Percentiles rank a stretch among this genome's conserved stretches.
Evolutionary conservation across 2,888 invertebrate genomes (phyloP).

Genomic region (Sesia apiformis): DNA sequence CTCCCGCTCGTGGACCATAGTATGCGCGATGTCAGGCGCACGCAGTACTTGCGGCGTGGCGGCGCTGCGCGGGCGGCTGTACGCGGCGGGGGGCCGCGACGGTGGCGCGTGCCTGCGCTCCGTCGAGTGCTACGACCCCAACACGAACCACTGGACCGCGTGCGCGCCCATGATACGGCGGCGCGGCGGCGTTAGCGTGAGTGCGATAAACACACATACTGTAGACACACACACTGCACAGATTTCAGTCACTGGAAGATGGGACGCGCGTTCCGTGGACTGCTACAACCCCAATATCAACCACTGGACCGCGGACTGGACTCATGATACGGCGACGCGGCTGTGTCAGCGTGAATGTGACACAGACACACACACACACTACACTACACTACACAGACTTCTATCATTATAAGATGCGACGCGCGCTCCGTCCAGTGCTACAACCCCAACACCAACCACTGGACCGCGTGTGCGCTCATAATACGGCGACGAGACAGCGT

Average conservation of each 20-base stretch:
- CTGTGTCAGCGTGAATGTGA: slow-evolving; percentile 84
- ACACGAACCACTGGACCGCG: slow-evolving; percentile 83
- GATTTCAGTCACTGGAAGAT: too few species aligned
- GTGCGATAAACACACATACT: slow-evolving; percentile 15
- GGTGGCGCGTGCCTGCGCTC: slow-evolving; percentile 92
- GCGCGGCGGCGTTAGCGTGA: slow-evolving; percentile 91
- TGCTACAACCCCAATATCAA: slow-evolving; percentile 84
- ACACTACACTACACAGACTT: too few species aligned
- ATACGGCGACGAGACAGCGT: slow-evolving; percentile 84
- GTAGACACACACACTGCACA: background rate
- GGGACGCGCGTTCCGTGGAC: slow-evolving; percentile 86
- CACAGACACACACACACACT: background rate
- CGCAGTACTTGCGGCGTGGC: slow-evolving; percentile 94
- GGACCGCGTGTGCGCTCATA: slow-evolving; percentile 93
- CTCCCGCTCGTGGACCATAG: slow-evolving; percentile 90
- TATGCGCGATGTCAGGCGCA: slow-evolving; percentile 91
- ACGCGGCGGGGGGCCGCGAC: slow-evolving; percentile 95
- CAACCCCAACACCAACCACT: slow-evolving; percentile 81
- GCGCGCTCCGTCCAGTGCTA: slow-evolving; percentile 92
- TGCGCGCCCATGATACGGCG: slow-evolving; percentile 91
- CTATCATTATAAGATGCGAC: slow-evolving; percentile 1
- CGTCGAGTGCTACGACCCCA: slow-evolving; percentile 89
- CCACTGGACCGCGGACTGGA: slow-evolving; percentile 87
- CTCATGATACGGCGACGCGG: slow-evolving; percentile 91
- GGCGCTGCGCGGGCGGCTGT: slow-evolving; percentile 87